A percentile compares a stretch with the other conserved stretches of the same genome.
Conservation (phyloP, 2,888 invertebrate species). For the Tiliacea aurago region DNA sequence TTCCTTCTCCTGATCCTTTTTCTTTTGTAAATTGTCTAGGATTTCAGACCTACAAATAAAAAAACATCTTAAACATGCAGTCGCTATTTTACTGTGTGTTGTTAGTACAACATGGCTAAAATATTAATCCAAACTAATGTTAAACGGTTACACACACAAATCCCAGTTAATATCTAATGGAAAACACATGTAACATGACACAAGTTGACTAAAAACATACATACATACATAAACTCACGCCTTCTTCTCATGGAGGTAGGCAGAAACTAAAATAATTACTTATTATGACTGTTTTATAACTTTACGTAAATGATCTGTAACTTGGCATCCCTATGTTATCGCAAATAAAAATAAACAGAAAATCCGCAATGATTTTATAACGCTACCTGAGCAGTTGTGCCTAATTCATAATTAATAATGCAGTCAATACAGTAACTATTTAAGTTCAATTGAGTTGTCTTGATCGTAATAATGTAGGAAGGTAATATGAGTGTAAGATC, state of each 20-base stretch:
- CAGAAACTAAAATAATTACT: constrained; percentile 34
- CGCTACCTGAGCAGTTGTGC: constrained; percentile 25
- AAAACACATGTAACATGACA: constrained; percentile 24
- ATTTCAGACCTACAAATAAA: constrained; percentile 91
- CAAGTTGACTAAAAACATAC: not conserved
- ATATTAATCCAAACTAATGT: not conserved
- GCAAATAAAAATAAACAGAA: not conserved
- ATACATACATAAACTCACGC: constrained; percentile 3
- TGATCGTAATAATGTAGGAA: not conserved
- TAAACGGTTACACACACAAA: constrained; percentile 31
- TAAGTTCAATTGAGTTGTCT: constrained; percentile 1
- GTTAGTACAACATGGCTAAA: constrained; percentile 16
- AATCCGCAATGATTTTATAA: not conserved
- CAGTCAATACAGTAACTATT: not conserved
- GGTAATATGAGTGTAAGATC: constrained; percentile 9
- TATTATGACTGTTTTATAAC: not conserved
- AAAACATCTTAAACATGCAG: not conserved
- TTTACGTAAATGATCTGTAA: not conserved
- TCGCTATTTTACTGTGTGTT: not conserved
- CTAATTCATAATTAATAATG: constrained; percentile 9
- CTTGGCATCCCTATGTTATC: not conserved
- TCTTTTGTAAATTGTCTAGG: constrained; percentile 91
- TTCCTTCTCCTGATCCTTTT: constrained; percentile 86
- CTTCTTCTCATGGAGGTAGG: not conserved
- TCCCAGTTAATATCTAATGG: constrained; percentile 23